Base-by-base conservation (phyloP, 2,797 vertebrate species). In the Myotis vivesi region DNA sequence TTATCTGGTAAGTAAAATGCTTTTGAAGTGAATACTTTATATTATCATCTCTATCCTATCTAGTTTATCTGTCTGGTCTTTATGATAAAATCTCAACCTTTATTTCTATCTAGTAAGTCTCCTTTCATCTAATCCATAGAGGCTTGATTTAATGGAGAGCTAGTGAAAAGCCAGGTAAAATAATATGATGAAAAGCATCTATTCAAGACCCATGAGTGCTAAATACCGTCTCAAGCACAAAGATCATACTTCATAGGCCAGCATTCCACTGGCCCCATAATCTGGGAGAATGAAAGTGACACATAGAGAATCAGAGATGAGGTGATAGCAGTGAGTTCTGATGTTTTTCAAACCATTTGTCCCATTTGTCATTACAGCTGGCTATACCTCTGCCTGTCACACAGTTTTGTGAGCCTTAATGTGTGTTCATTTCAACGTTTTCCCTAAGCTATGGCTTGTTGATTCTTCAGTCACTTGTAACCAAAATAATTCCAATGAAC, bases 61-160 rank as follows among this genome's bases (percentile, higher is more conserved):
- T 44, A 44, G 33, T 81, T 75, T 71, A 82, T 84, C 49, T 75
- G 82, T 57, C 46, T 62, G 8, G 22, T 57, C 71, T 80, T 77
- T 38, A 25, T 83, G 90, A 87, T 87, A 76, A 88, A 71, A 94
- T 94, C 77, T 76, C 30, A 55, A 80, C 15, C 28, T 91, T 71
- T 87, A 53, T 92, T 95, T 85, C 44, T 75, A 51, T 66, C 53
- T 88, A 88, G 83, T 83, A 90, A 66, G n/a, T 59, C 44, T 53
- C 8, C 64, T 92, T 92, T 81, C 90, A 44, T 93, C 55, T 82
- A 89, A 76, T 76, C 4, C 62, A 16, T 3, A 36, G 16, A 6
- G 77, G 25, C 75, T 90, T 89, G 51, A 86, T 69, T 91, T 76
- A 88, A 30, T 55, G 38, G 28, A 28, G 72, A 89, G 36, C 55